Conservation (phyloP, 37 sponge, comb jelly and placozoan species). For the Theonella swinhoei region DNA sequence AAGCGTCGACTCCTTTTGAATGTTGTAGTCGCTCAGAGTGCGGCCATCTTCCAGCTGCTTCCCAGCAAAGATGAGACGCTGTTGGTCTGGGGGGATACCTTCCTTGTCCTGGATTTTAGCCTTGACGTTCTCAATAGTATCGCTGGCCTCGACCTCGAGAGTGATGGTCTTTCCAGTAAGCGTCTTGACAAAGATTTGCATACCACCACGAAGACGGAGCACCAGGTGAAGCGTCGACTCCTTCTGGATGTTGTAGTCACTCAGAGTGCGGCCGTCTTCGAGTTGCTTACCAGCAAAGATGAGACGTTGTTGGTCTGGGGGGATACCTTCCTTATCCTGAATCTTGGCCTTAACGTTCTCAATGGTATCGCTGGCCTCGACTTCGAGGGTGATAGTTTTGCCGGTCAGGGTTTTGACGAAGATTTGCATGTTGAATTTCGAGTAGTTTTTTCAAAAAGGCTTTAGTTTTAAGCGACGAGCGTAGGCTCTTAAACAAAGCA, state of each 20-base stretch:
- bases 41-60: conserved; percentile 81
- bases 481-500: no score
- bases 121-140: conserved; percentile 92
- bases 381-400: conserved; percentile 87
- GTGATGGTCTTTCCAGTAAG: conserved; percentile 83
- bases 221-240: conserved; percentile 80
- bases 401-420: conserved; percentile 82
- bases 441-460: no score
- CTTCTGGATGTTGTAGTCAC: conserved; percentile 91
- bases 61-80: conserved; percentile 92
- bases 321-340: conserved; percentile 88
- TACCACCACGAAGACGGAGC: conserved; percentile 34
- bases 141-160: conserved; percentile 85
- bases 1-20: conserved; percentile 52
- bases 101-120: conserved; percentile 93
- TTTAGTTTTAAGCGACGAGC: not conserved
- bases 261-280: conserved; percentile 85
- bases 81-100: conserved; percentile 93
- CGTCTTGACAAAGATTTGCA: conserved; percentile 63
- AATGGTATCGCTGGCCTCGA: conserved; percentile 79
- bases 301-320: conserved; percentile 86
- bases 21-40: conserved; percentile 68
- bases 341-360: conserved; percentile 66
- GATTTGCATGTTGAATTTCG: conserved; percentile 71
- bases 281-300: conserved; percentile 89